phyloP scores from a whole-genome alignment of 2,888 invertebrate genomes.

The Ichneumon xanthorius region DNA sequence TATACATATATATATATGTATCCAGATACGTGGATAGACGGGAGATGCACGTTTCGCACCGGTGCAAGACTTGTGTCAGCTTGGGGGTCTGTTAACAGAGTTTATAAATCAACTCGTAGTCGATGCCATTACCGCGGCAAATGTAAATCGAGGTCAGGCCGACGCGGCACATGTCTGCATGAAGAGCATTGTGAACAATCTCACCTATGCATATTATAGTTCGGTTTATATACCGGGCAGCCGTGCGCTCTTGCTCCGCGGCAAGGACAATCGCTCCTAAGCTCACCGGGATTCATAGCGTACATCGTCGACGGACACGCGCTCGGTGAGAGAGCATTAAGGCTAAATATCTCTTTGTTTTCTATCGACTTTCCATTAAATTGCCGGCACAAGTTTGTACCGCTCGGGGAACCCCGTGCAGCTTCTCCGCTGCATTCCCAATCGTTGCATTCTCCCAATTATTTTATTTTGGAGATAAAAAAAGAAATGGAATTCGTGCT shows the following conservation, averaged over 20 bases:
- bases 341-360: slow-evolving; percentile 25
- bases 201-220: slow-evolving; percentile 43
- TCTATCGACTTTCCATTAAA: slow-evolving; percentile 41
- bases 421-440: background rate
- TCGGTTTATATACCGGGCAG: slow-evolving; percentile 13
- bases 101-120: slow-evolving; percentile 69
- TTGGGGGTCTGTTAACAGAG: slow-evolving; percentile 38
- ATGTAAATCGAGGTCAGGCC: slow-evolving; percentile 70
- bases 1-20: no score
- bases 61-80: background rate
- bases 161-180: slow-evolving; percentile 30
- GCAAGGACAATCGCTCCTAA: slow-evolving; percentile 63
- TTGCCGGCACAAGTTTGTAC: background rate
- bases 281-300: slow-evolving; percentile 51
- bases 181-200: slow-evolving; percentile 51
- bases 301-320: slow-evolving; percentile 11
- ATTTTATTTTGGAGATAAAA: background rate
- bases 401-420: background rate
- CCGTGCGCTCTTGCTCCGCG: slow-evolving; percentile 57
- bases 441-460: background rate
- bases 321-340: background rate
- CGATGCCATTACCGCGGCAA: slow-evolving; percentile 69
- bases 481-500: background rate
- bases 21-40: background rate
- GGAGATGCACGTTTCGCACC: slow-evolving; percentile 32